phyloP scores from a whole-genome alignment of 2,888 invertebrate species.

The Cephus sareptanus region DNA sequence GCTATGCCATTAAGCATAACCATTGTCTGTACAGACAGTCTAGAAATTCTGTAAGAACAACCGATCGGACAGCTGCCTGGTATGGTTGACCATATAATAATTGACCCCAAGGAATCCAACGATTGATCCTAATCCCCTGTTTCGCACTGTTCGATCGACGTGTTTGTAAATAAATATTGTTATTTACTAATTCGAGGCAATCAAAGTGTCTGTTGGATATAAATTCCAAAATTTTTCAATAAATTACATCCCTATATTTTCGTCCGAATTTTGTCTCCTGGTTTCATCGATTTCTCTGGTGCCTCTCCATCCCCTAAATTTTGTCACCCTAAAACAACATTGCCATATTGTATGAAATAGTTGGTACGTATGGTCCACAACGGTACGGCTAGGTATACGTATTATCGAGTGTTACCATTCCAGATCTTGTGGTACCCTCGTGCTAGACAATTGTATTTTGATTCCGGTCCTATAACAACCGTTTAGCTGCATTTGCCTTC shows the following conservation, averaged over 20 bases:
- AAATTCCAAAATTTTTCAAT: neutral
- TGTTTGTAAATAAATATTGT: neutral
- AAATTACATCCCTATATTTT: neutral
- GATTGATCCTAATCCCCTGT: neutral
- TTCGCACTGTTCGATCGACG: neutral
- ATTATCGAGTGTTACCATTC: conserved; percentile 5
- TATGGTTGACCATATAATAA: neutral
- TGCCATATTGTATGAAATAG: neutral
- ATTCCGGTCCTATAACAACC: conserved; percentile 59
- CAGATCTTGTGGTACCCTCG: conserved; percentile 30
- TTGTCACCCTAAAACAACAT: conserved; percentile 36
- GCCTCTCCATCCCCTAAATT: neutral
- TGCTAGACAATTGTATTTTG: conserved; percentile 55
- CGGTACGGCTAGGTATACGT: neutral
- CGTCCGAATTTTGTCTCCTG: conserved; percentile 16
- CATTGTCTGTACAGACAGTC: neutral
- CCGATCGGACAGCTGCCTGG: neutral
- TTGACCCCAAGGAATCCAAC: neutral
- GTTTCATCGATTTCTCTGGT: conserved; percentile 22
- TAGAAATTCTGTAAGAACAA: neutral
- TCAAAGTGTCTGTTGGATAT: neutral
- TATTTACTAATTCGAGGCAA: neutral
- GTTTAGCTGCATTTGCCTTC: conserved; percentile 63
- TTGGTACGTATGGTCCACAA: neutral
- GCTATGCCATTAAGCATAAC: neutral